These are phyloP conservation scores for Saimiri boliviensis DNA, from an alignment of 2,113 vertebrate species.

Conservation along the genomic window DNA sequence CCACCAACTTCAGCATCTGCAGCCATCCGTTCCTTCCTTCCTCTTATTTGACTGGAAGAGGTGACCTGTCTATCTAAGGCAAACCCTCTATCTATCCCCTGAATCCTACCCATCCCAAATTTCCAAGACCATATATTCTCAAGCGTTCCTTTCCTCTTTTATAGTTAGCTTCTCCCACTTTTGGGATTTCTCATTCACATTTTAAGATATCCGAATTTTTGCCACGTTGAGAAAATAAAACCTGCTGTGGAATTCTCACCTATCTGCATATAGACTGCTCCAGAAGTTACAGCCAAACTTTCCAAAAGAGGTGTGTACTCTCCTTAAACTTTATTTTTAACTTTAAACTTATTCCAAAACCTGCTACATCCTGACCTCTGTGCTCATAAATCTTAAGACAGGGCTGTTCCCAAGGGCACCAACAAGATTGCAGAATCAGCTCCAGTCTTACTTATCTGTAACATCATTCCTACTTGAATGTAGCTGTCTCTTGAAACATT, in stretches of 20 bases:
- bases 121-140: background rate
- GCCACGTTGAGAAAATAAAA: constrained; percentile 2
- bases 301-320: background rate
- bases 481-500: background rate
- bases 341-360: background rate
- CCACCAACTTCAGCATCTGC: background rate
- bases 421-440: background rate
- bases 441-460: background rate
- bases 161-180: background rate
- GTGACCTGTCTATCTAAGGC: background rate
- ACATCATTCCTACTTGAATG: background rate
- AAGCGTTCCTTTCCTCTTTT: background rate
- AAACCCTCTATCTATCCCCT: background rate
- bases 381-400: background rate
- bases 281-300: background rate
- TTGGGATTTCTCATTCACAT: background rate
- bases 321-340: too few species aligned
- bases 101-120: background rate
- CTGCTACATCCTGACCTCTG: background rate
- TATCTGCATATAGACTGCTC: background rate
- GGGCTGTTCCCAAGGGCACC: background rate
- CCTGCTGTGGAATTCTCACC: background rate
- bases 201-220: background rate
- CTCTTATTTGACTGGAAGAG: background rate
- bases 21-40: background rate